A percentile compares a stretch with the other conserved stretches of the same genome.
Evolutionary conservation across 2,888 invertebrate species (phyloP).

Genomic region (Andrena bicolor): DNA sequence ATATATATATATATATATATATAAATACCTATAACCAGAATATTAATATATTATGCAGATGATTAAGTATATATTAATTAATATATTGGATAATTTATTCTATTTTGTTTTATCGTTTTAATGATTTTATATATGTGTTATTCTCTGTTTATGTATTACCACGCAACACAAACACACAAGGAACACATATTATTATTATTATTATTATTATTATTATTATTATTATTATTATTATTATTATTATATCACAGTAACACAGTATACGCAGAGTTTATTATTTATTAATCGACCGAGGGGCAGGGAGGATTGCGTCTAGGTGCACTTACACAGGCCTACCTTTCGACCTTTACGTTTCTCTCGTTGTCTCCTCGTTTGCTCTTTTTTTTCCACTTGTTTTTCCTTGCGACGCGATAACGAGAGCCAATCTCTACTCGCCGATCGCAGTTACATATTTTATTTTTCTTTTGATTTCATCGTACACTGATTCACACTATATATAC

Average conservation of each 20-base stretch:
- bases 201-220: too few relatives aligned
- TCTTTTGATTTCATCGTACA: background rate
- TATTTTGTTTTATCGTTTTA: constrained; percentile 85
- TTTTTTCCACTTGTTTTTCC: constrained; percentile 15
- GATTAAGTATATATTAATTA: constrained; percentile 80
- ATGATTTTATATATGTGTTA: constrained; percentile 84
- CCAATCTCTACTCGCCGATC: background rate
- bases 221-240: too few relatives aligned
- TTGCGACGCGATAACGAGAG: background rate
- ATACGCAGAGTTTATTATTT: constrained; percentile 70
- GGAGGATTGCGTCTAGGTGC: constrained; percentile 65
- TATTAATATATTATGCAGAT: constrained; percentile 84
- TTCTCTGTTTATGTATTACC: constrained; percentile 80
- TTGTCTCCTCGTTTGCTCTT: constrained; percentile 42
- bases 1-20: constrained; percentile 64
- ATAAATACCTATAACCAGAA: constrained; percentile 80
- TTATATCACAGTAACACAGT: constrained; percentile 67
- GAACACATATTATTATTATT: background rate
- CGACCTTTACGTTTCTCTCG: constrained; percentile 39
- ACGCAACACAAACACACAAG: constrained; percentile 43
- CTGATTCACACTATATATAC: constrained; percentile 46
- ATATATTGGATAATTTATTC: constrained; percentile 85
- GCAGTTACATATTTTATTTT: constrained; percentile 6
- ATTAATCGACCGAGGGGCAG: constrained; percentile 58
- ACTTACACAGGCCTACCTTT: constrained; percentile 67